Conservation (phyloP, 1,140 invertebrate species). For the Telenomus remus region DNA sequence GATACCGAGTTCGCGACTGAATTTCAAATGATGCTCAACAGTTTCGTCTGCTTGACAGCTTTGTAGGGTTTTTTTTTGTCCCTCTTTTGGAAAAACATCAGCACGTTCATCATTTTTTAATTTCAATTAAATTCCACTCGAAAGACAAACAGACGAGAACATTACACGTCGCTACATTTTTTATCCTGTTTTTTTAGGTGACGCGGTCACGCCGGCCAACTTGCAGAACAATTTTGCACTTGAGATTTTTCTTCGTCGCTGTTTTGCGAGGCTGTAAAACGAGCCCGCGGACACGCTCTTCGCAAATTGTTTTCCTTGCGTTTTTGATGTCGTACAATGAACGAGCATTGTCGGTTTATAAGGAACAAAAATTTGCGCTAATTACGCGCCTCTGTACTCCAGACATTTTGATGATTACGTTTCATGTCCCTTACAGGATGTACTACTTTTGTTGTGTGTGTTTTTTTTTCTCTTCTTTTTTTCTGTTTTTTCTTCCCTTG, state of each 20-base stretch:
- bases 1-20: slow-evolving; percentile 25
- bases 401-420: no score
- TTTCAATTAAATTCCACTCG: slow-evolving; percentile 42
- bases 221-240: slow-evolving; percentile 22
- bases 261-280: slow-evolving; percentile 19
- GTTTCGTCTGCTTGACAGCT: neutral
- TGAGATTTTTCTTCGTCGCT: slow-evolving; percentile 18
- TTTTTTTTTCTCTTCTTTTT: no score
- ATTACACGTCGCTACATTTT: neutral
- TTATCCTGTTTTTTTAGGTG: neutral
- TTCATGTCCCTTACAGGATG: no score
- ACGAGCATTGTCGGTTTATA: neutral
- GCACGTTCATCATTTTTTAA: slow-evolving; percentile 32
- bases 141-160: slow-evolving; percentile 36
- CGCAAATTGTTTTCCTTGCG: slow-evolving; percentile 15
- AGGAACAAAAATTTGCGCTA: no score
- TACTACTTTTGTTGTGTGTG: no score
- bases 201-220: slow-evolving; percentile 8
- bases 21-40: slow-evolving; percentile 16
- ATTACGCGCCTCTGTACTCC: no score
- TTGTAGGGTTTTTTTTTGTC: neutral
- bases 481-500: no score
- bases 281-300: slow-evolving; percentile 9
- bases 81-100: slow-evolving; percentile 28
- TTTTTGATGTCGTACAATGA: slow-evolving; percentile 3